Percentiles rank a stretch among this genome's conserved stretches.
Evolutionary conservation across 2,888 invertebrate species (phyloP).

Genomic region (Harpalus rubripes): DNA sequence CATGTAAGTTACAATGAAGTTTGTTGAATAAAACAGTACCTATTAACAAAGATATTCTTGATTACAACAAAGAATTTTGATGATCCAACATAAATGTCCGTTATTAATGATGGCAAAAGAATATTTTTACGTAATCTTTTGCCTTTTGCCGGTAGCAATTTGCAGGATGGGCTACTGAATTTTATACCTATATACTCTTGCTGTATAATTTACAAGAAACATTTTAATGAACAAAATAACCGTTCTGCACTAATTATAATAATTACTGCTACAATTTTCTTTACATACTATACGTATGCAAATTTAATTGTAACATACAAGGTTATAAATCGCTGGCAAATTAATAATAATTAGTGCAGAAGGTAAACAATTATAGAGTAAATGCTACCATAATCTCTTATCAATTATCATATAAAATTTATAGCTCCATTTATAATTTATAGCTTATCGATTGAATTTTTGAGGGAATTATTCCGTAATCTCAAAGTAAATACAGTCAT

Average conservation of each 20-base stretch:
- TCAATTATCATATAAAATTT: conserved; percentile 57
- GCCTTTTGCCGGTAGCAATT: neutral
- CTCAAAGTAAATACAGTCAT: conserved; percentile 16
- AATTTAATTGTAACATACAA: conserved; percentile 63
- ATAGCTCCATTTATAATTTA: conserved; percentile 38
- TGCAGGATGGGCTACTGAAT: conserved; percentile 59
- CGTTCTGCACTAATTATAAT: conserved; percentile 56
- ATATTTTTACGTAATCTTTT: neutral
- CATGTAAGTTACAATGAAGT: neutral
- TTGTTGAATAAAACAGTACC: neutral
- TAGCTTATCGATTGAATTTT: conserved; percentile 27
- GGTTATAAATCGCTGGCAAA: conserved; percentile 57
- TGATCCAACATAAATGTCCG: neutral
- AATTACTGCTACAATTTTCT: conserved; percentile 61
- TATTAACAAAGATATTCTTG: no score
- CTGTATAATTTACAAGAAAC: conserved; percentile 59
- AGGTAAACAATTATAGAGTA: conserved; percentile 50
- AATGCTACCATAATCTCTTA: conserved; percentile 42
- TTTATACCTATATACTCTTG: conserved; percentile 53
- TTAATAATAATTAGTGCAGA: conserved; percentile 59
- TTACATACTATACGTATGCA: conserved; percentile 60
- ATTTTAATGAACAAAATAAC: conserved; percentile 66
- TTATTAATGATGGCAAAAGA: neutral
- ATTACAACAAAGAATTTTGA: no score
- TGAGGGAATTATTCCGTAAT: conserved; percentile 32